Evolutionary conservation across 2,113 vertebrate species (phyloP), one percentile per base, ranked within the genome.

Genomic region (Sebastes fasciatus): DNA sequence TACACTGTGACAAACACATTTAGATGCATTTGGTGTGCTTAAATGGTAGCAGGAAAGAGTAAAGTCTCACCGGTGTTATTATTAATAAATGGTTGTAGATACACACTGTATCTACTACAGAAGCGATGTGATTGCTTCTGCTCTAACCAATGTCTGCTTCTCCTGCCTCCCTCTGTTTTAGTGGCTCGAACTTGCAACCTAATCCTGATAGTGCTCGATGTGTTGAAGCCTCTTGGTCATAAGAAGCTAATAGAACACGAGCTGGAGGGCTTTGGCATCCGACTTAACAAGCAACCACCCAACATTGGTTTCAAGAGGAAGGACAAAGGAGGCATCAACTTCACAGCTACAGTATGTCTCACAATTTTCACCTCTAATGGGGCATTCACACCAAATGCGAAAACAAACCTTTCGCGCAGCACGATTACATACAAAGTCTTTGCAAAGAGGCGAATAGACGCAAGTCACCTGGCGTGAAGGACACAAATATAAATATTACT

Each of bases 281-380:
- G 98, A 11, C 96, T 99, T 77, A 99, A 99, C 92, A 99, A 98
- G 91, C 95, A 97, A 70, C 97, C 98, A 4, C 98, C 98, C 80
- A 99, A 99, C 93, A 99, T 99, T 6, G 98, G 98, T 88, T 99
- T 96, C 95, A 99, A 99, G 94, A 99, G 96, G 93, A 99, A 99
- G 95, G 98, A 99, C 94, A 99, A 99, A 94, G 98, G 98, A 74
- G 98, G 98, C 92, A 99, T 99, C 94, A 99, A 99, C 92, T 98
- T 99, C 80, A 99, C 98, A 2, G 96, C 97, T 40, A 99, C 98
- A 23, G 98, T 99, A 95, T 1, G 72, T 84, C 12, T 60, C 58
- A 19, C 13, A 3, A 23, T 10, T 80, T 51, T 54, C 14, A n/a
- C 34, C 10, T 46, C n/a, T 65, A 9, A 23, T 34, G 34, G 34